Conservation (phyloP, 2,888 invertebrate genomes). For the Seladonia tumulorum region DNA sequence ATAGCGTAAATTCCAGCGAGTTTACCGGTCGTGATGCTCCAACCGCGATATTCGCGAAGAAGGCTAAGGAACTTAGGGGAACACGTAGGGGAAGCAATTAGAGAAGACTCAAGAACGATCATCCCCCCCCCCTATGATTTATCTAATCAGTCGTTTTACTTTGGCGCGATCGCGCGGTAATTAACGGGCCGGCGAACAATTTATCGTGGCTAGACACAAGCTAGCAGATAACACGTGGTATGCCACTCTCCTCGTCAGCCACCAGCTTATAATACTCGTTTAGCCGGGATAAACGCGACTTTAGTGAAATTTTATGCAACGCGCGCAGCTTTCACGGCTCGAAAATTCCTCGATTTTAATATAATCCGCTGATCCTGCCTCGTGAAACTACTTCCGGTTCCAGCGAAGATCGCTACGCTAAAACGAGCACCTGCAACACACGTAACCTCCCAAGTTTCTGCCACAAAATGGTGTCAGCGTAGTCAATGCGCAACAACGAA, state of each 20-base stretch:
- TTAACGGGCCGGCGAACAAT: slow-evolving; percentile 50
- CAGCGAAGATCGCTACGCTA: neutral
- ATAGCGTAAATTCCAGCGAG: too few species aligned
- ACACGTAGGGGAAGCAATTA: slow-evolving; percentile 5
- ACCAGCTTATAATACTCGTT: slow-evolving; percentile 17
- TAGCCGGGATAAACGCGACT: slow-evolving; percentile 11
- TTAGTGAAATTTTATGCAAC: slow-evolving; percentile 23
- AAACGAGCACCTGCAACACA: neutral
- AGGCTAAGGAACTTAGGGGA: neutral
- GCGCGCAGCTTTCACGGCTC: slow-evolving; percentile 4
- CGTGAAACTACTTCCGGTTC: slow-evolving; percentile 8
- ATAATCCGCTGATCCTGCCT: neutral
- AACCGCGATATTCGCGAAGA: neutral
- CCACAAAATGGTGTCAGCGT: neutral
- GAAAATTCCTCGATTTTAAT: slow-evolving; percentile 3
- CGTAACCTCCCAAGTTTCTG: neutral
- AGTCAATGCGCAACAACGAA: neutral
- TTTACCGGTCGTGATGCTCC: neutral
- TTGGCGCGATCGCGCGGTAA: slow-evolving; percentile 33
- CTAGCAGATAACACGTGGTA: slow-evolving; percentile 31
- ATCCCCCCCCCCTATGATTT: slow-evolving; percentile 21
- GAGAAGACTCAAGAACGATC: neutral
- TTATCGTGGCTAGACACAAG: slow-evolving; percentile 34
- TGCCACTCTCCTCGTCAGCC: slow-evolving; percentile 24
- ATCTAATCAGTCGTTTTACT: slow-evolving; percentile 47